Evolutionary conservation across 2,888 invertebrate genomes (phyloP).

Genomic region (Drosophila eohydei): DNA sequence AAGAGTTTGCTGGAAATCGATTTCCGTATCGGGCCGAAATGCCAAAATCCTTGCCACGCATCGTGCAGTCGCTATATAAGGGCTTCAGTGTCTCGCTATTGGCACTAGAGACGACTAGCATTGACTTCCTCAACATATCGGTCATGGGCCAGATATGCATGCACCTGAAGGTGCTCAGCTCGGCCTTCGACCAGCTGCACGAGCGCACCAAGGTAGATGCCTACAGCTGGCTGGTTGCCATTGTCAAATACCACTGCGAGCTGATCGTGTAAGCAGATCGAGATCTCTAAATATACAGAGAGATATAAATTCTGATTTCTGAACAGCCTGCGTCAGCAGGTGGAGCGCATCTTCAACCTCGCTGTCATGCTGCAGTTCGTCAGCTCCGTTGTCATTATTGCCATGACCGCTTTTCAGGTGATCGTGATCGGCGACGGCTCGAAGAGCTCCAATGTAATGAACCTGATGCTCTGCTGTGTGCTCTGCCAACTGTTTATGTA

Average conservation of each 20-base stretch:
- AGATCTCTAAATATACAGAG: too few species aligned
- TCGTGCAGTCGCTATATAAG: constrained; percentile 64
- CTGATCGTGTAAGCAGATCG: constrained; percentile 55
- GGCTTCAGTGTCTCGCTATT: constrained; percentile 51
- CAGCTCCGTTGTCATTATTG: constrained; percentile 68
- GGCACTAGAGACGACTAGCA: constrained; percentile 62
- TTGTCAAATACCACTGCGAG: constrained; percentile 65
- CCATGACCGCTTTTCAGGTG: constrained; percentile 75
- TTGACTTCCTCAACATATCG: constrained; percentile 73
- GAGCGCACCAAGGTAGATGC: constrained; percentile 14
- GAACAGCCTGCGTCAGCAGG: constrained; percentile 61
- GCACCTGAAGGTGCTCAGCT: constrained; percentile 72
- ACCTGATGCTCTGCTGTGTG: constrained; percentile 69
- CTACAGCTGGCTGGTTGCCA: constrained; percentile 47
- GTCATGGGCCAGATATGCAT: constrained; percentile 76
- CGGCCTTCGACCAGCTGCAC: constrained; percentile 66
- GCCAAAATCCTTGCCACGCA: constrained; percentile 59
- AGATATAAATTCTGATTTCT: background rate
- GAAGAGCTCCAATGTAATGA: constrained; percentile 62
- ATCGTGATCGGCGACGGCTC: constrained; percentile 57
- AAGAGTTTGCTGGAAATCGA: constrained; percentile 52
- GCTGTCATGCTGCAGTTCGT: constrained; percentile 73
- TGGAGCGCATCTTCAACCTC: constrained; percentile 65
- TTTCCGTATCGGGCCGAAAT: constrained; percentile 72
- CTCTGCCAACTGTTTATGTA: constrained; percentile 73